phyloP scores from a whole-genome alignment of 2,888 invertebrate genomes.

The Crematogaster levior region DNA sequence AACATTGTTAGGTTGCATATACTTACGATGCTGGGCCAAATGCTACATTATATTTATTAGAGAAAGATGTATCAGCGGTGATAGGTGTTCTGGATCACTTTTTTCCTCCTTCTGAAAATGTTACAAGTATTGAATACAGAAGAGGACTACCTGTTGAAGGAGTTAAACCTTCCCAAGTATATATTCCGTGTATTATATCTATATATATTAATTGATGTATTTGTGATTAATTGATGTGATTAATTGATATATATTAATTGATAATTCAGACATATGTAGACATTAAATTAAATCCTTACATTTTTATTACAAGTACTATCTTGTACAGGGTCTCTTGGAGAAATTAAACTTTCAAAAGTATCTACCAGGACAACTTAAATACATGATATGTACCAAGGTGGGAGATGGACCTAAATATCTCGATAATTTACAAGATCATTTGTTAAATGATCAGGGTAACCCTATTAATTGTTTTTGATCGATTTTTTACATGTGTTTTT shows the following conservation, averaged over 20 bases:
- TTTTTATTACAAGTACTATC: conserved; percentile 37
- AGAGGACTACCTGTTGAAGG: conserved; percentile 87
- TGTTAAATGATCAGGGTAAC: conserved; percentile 86
- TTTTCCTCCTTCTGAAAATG: conserved; percentile 88
- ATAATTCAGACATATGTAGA: not conserved
- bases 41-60: conserved; percentile 94
- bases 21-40: conserved; percentile 99
- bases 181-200: conserved; percentile 17
- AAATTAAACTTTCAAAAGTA: conserved; percentile 85
- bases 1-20: conserved; percentile 91
- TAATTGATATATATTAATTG: conserved; percentile 17
- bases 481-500: conserved; percentile 11
- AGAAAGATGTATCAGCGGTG: conserved; percentile 91
- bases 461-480: conserved; percentile 78
- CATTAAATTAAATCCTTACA: not conserved
- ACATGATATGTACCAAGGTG: conserved; percentile 93
- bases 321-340: conserved; percentile 76
- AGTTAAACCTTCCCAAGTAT: conserved; percentile 79
- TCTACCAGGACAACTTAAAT: conserved; percentile 89
- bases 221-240: too few relatives aligned
- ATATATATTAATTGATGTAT: not conserved
- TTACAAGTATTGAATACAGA: conserved; percentile 86
- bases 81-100: conserved; percentile 89
- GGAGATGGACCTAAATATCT: conserved; percentile 92
- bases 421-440: conserved; percentile 85